Conservation (phyloP, 2,888 invertebrate genomes). For the Drosophila phalerata region DNA sequence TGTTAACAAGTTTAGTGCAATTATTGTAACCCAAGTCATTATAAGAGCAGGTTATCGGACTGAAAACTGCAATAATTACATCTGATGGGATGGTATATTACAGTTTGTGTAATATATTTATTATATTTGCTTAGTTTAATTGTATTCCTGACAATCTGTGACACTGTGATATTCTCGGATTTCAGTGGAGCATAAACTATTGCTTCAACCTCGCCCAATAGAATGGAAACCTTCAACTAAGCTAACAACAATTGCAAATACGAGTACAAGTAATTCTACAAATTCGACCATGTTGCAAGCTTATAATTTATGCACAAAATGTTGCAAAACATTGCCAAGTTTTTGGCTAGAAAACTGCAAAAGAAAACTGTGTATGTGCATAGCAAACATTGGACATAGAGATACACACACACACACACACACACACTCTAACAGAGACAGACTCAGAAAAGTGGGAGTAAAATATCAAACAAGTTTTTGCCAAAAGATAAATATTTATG, state of each 20-base stretch:
- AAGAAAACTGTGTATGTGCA: constrained; percentile 59
- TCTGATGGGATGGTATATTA: background rate
- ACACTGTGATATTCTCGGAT: background rate
- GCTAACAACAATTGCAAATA: constrained; percentile 33
- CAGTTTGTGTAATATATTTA: background rate
- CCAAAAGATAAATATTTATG: constrained; percentile 81
- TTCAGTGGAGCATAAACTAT: constrained; percentile 17
- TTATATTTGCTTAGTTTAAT: constrained; percentile 3
- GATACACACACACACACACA: constrained; percentile 21
- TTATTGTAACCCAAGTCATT: constrained; percentile 13
- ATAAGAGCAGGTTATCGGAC: background rate
- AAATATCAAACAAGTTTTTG: constrained; percentile 79
- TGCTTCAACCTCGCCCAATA: constrained; percentile 13
- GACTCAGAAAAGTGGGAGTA: constrained; percentile 36
- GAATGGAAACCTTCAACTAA: constrained; percentile 29
- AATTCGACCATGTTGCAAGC: constrained; percentile 58
- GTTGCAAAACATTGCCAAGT: constrained; percentile 75
- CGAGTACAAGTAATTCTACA: constrained; percentile 19
- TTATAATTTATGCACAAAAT: constrained; percentile 75
- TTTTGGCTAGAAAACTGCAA: constrained; percentile 61
- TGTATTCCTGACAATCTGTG: constrained; percentile 5
- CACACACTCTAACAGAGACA: constrained; percentile 3
- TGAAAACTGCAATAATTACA: background rate
- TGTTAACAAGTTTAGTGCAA: constrained; percentile 16
- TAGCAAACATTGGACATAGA: constrained; percentile 49